Conservation (phyloP, 2,888 invertebrate genomes). For the Tuta absoluta region DNA sequence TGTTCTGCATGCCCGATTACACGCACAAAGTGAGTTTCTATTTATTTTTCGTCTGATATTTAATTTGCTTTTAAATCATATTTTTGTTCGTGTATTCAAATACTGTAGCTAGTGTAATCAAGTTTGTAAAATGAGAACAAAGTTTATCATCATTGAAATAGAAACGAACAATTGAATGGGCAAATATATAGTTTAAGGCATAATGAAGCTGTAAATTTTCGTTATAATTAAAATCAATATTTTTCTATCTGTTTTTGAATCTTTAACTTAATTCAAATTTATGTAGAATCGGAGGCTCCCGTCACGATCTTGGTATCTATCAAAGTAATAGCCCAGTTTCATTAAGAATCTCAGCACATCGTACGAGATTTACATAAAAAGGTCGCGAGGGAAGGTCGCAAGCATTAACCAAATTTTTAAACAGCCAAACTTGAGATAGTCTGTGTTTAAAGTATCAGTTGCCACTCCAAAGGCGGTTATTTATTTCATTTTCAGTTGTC, state of each 20-base stretch:
- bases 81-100: not conserved
- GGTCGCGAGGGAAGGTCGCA: slow-evolving; percentile 55
- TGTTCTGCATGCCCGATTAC: slow-evolving; percentile 3
- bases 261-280: slow-evolving; percentile 51
- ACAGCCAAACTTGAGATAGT: slow-evolving; percentile 53
- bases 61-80: slow-evolving; percentile 2
- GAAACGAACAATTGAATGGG: no score
- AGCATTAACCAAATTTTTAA: slow-evolving; percentile 66
- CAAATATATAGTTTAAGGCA: no score
- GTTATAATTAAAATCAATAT: slow-evolving; percentile 51
- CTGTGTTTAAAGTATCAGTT: slow-evolving; percentile 38
- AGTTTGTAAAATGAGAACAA: no score
- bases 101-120: not conserved
- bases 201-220: no score
- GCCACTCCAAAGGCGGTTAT: no score
- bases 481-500: no score
- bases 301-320: slow-evolving; percentile 67
- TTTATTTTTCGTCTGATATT: slow-evolving; percentile 13
- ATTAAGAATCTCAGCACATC: slow-evolving; percentile 76
- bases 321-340: slow-evolving; percentile 74
- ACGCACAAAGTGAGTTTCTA: not conserved
- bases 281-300: slow-evolving; percentile 40
- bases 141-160: no score
- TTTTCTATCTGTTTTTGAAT: no score
- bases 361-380: slow-evolving; percentile 77